phyloP scores from a whole-genome alignment of 1,140 invertebrate genomes.

The Pseudobourletiella spinata region DNA sequence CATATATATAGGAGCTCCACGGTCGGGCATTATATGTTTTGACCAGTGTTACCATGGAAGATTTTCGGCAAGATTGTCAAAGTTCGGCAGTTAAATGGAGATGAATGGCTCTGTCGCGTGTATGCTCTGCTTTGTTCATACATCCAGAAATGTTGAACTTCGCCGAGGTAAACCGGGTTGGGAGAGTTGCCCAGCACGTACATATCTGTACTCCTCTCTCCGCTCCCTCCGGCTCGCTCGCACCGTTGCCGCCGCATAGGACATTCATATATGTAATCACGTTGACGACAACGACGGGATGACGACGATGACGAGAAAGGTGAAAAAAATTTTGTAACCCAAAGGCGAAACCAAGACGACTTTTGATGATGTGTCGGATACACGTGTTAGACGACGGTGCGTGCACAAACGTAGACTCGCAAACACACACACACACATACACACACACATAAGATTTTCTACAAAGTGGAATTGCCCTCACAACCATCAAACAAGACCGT shows the following conservation, averaged over 20 bases:
- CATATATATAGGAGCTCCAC: no score
- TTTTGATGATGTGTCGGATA: background rate
- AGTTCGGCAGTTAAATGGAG: constrained; percentile 36
- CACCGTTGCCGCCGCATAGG: no score
- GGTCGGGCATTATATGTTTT: constrained; percentile 11
- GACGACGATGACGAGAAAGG: background rate
- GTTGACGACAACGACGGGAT: no score
- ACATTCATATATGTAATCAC: no score
- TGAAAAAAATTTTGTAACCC: background rate
- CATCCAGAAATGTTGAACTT: background rate
- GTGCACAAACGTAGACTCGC: background rate
- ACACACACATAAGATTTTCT: no score
- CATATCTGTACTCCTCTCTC: no score
- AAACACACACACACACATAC: background rate
- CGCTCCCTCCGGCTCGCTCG: no score
- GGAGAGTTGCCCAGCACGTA: background rate
- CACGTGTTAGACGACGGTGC: background rate
- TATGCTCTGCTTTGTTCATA: constrained; percentile 12
- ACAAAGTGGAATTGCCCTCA: no score
- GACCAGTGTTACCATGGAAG: constrained; percentile 33
- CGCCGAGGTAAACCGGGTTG: no score
- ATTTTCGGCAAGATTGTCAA: constrained; percentile 27
- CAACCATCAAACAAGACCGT: no score
- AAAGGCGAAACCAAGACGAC: background rate
- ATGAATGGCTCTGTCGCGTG: constrained; percentile 36